Evolutionary conservation across 2,888 invertebrate species (phyloP).

Genomic region (Drosophila meridiana): DNA sequence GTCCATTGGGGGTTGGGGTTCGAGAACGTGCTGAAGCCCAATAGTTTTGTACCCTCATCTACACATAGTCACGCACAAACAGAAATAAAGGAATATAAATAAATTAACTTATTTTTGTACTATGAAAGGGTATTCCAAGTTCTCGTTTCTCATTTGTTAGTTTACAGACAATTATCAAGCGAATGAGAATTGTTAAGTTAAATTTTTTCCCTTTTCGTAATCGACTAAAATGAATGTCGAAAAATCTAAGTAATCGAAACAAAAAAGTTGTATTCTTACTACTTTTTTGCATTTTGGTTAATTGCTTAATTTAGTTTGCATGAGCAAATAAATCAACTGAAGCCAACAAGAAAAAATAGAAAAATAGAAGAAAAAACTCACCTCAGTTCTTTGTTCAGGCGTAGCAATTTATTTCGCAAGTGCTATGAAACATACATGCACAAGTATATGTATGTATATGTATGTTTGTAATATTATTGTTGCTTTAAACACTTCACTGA

Average conservation of each 20-base stretch:
- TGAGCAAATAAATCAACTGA: slow-evolving; percentile 47
- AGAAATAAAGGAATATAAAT: not conserved
- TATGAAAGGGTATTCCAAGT: not conserved
- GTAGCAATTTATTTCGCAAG: slow-evolving; percentile 68
- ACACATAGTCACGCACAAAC: not conserved
- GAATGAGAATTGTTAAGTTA: slow-evolving; percentile 35
- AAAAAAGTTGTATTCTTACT: not conserved
- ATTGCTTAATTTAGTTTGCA: slow-evolving; percentile 78
- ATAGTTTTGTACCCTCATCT: too few species aligned
- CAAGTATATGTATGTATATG: slow-evolving; percentile 4
- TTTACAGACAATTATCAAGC: slow-evolving; percentile 24
- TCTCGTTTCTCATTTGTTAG: not conserved
- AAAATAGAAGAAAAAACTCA: slow-evolving; percentile 49
- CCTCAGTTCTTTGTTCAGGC: slow-evolving; percentile 76
- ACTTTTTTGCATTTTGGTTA: slow-evolving; percentile 41
- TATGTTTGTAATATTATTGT: slow-evolving; percentile 21
- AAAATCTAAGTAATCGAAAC: slow-evolving; percentile 25
- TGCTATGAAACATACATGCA: slow-evolving; percentile 19
- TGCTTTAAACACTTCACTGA: slow-evolving; percentile 69
- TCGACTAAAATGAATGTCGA: slow-evolving; percentile 28
- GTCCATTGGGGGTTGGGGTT: too few species aligned
- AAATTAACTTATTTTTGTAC: not conserved
- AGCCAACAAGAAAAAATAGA: slow-evolving; percentile 18
- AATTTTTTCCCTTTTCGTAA: slow-evolving; percentile 27
- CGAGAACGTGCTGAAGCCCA: too few species aligned